Evolutionary conservation across 2,888 invertebrate species (phyloP).

Genomic region (Yponomeuta sedellus): DNA sequence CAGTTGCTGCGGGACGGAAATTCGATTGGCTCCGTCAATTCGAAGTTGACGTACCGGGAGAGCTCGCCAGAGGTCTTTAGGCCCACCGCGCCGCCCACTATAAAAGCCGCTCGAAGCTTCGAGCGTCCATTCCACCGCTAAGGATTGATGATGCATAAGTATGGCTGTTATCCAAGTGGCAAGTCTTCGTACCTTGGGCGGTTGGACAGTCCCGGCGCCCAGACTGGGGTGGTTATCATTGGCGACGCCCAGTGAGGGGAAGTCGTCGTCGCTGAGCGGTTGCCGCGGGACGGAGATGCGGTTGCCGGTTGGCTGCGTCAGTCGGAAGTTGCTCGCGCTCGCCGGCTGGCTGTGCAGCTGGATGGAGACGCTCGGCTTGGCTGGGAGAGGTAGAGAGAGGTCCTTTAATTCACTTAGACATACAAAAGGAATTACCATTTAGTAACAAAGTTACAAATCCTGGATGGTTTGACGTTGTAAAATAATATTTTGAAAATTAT

Average conservation of each 20-base stretch:
- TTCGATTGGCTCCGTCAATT: too few species aligned
- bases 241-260: constrained; percentile 40
- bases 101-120: too few species aligned
- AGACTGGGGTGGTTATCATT: constrained; percentile 63
- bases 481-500: too few species aligned
- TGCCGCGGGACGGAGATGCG: constrained; percentile 47
- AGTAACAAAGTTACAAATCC: too few species aligned
- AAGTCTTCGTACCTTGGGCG: constrained; percentile 47
- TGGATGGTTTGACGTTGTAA: too few species aligned
- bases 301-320: constrained; percentile 55
- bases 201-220: constrained; percentile 52
- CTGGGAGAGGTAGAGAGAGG: constrained; percentile 33
- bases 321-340: constrained; percentile 61
- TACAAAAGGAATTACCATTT: too few species aligned
- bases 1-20: not conserved
- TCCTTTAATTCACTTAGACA: not conserved
- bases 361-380: constrained; percentile 69
- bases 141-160: too few species aligned
- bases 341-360: constrained; percentile 66
- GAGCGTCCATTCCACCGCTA: too few species aligned
- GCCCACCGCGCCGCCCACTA: too few species aligned
- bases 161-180: not conserved
- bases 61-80: too few species aligned
- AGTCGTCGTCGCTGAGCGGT: constrained; percentile 33
- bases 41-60: too few species aligned